Evolutionary conservation across 2,888 invertebrate genomes (phyloP), one percentile per base, ranked within the genome.

Genomic region (Maniola hyperantus): DNA sequence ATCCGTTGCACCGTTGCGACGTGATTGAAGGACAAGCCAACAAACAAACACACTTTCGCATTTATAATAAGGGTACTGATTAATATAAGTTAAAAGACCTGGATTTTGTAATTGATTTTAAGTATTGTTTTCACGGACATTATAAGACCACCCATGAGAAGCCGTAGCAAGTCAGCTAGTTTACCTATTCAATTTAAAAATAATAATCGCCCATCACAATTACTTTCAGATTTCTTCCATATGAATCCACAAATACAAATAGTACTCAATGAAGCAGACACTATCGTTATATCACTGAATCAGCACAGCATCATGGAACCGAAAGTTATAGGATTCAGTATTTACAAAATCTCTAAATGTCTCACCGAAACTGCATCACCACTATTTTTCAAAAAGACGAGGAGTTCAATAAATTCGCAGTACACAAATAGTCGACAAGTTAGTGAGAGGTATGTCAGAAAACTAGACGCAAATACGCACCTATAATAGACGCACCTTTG

Each of bases 391-490:
- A 97, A 96, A 83, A 96, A 95, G 79, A 96, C 96, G 78, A 97
- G 97, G 79, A 97, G 97, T 57, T 93, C 97, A 64, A 94, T 97
- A 48, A 98, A 97, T 86, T 98, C 97, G 0, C 97, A 97, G 78
- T 98, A 98, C 80, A 97, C 97, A 1, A 98, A 98, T 82, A 97
- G 97, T 78, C 93, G 98, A 74, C 98, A 98, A 93, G 97, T 98
- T 66, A 96, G 86, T 69, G 85, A 87, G 68, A 87, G 90, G 91
- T 91, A 73, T 59, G 71, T 50, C 60, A 36, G 18, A 54, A 15
- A 48, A 48, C 48, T 18, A 18, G 2, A 1, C 2, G 15, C 7
- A 15, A 15, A 15, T 46, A 26, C 26, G 26, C 26, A 26, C 26
- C 26, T 26, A n/a, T n/a, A n/a, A n/a, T n/a, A n/a, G n/a, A n/a